These are phyloP conservation scores for Trichechus manatus DNA, from an alignment of 2,113 vertebrate genomes.

Conservation along the genomic window DNA sequence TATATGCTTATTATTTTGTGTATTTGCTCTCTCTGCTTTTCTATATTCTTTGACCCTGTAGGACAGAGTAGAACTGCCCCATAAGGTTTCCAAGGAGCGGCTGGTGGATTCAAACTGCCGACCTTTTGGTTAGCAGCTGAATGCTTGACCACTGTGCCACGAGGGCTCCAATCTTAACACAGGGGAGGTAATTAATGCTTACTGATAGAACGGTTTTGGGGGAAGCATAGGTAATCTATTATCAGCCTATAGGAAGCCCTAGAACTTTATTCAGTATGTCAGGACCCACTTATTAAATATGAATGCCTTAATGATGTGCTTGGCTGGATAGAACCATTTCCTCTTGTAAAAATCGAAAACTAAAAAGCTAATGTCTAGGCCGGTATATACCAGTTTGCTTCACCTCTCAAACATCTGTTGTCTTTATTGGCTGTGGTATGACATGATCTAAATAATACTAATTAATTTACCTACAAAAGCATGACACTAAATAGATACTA, in stretches of 20 bases:
- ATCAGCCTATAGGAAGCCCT: neutral
- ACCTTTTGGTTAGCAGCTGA: too few species aligned
- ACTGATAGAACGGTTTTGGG: neutral
- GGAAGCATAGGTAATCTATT: neutral
- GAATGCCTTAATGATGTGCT: neutral
- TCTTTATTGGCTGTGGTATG: constrained; percentile 59
- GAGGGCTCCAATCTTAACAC: neutral
- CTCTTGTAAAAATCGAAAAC: constrained; percentile 65
- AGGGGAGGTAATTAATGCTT: neutral
- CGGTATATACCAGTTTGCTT: constrained; percentile 36
- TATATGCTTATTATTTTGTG: neutral
- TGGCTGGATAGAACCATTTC: constrained; percentile 54
- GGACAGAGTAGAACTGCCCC: neutral
- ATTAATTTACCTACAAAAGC: constrained; percentile 53
- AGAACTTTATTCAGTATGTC: neutral
- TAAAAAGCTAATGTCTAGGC: constrained; percentile 51
- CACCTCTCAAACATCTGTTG: constrained; percentile 55
- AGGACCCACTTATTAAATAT: neutral
- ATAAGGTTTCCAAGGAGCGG: too few species aligned
- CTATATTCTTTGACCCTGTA: neutral
- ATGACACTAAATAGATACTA: neutral
- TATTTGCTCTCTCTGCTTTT: neutral
- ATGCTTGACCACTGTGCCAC: too few species aligned
- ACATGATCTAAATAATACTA: neutral
- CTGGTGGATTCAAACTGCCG: too few species aligned